Evolutionary conservation across 2,888 invertebrate genomes (phyloP).

Genomic region (Andrena trimmerana): DNA sequence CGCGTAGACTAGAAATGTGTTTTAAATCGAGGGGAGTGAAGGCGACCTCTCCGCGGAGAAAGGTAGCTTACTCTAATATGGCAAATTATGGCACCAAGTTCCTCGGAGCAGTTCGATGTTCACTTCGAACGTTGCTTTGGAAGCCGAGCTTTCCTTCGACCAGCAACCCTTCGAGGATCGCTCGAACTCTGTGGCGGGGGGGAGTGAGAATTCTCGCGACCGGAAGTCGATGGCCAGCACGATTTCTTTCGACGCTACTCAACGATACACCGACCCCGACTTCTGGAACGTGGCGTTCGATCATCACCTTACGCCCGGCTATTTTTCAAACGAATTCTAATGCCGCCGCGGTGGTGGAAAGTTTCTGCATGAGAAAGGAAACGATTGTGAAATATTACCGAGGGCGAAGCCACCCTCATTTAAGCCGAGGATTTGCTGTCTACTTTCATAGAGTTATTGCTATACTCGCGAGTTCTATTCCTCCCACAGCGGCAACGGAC

Average conservation of each 20-base stretch:
- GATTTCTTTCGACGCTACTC: conserved; percentile 37
- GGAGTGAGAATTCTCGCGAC: neutral
- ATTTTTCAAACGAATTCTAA: too few species aligned
- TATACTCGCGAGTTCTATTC: neutral
- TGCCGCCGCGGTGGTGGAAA: too few species aligned
- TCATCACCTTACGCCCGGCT: conserved; percentile 1
- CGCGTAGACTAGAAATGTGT: conserved; percentile 53
- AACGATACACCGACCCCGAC: conserved; percentile 21
- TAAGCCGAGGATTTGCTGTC: too few species aligned
- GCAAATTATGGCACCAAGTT: conserved; percentile 80
- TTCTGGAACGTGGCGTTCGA: conserved; percentile 41
- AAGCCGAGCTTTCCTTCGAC: neutral
- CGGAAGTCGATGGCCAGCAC: conserved; percentile 26
- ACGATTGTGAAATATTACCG: too few species aligned
- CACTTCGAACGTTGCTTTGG: neutral
- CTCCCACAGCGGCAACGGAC: too few species aligned
- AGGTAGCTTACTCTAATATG: conserved; percentile 72
- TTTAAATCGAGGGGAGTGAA: conserved; percentile 24
- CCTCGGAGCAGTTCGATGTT: conserved; percentile 18
- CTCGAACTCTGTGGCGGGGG: neutral
- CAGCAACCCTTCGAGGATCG: neutral
- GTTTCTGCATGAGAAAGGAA: too few species aligned
- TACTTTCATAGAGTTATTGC: neutral
- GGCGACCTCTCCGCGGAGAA: neutral
- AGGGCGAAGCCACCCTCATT: too few species aligned